Base-by-base conservation (phyloP, 2,797 vertebrate species). In the Fistularia commersonii region DNA sequence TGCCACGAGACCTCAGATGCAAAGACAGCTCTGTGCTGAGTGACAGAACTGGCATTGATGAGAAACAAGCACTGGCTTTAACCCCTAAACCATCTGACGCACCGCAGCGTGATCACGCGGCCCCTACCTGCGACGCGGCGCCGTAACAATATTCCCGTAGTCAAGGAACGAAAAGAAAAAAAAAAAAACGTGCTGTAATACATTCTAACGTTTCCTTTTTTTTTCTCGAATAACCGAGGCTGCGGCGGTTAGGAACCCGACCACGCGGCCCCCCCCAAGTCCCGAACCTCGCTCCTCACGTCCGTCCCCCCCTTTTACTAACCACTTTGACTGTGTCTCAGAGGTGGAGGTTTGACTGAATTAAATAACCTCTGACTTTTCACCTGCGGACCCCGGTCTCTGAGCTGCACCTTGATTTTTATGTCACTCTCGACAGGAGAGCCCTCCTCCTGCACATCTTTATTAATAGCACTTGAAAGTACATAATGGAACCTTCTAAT, bases 381-480 rank as follows among this genome's bases (percentile, higher is more conserved):
- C 70, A 62, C 77, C 65, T 65, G n/a, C 49, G 43, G 57, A 77
- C 65, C 57, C 61, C 61, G 64, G 49, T 76, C 76, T 84, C 81
- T 85, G 84, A 84, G 79, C 73, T 83, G 86, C 88, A 87, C 82
- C 83, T 84, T 88, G 80, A 80, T 77, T 83, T 69, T 81, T 79
- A 74, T 80, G 75, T 84, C 83, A 85, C 83, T 84, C 74, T 69
- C n/a, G 51, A 73, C 78, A 81, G 77, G 69, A 71, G 47, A 50
- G 57, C 54, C 48, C 32, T 33, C 15, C 7, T 8, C 31, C 74
- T 78, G 76, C 69, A 71, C 65, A 61, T 83, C 67, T 63, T 76
- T 80, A 82, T 85, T 83, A 85, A 81, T 87, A 90, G 90, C 90
- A 92, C 91, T 91, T 91, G 88, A 89, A 85, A 77, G n/a, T 85